These are phyloP conservation scores for Zosterops pallidus DNA, from an alignment of 2,113 vertebrate genomes.

Conservation along the genomic window DNA sequence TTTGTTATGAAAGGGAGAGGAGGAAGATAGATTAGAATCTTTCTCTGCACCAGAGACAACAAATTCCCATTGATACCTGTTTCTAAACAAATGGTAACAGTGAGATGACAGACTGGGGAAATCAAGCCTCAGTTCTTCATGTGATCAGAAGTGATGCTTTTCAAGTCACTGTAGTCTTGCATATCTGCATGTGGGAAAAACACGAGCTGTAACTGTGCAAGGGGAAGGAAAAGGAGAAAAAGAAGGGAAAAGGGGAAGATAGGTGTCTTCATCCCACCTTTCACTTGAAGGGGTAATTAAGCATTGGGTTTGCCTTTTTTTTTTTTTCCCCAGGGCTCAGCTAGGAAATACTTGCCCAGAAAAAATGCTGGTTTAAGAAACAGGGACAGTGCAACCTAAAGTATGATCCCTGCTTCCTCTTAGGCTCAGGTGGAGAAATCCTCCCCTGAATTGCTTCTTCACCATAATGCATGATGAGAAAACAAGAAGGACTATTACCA, in stretches of 20 bases:
- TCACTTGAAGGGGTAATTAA: not conserved
- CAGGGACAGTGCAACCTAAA: not conserved
- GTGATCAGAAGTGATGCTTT: not conserved
- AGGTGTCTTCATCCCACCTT: not conserved
- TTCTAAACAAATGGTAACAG: conserved; percentile 32
- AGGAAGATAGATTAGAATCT: not conserved
- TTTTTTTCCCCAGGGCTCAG: not conserved
- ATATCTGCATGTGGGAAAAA: not conserved
- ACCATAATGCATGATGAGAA: not conserved
- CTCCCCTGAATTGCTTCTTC: not conserved
- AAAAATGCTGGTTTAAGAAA: not conserved
- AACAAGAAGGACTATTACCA: not conserved
- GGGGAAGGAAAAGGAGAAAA: not conserved
- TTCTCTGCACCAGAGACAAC: not conserved
- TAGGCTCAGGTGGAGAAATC: not conserved
- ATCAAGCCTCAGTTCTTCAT: not conserved
- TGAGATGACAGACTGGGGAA: conserved; percentile 18
- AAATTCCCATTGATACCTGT: conserved; percentile 2
- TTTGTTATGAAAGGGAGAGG: not conserved
- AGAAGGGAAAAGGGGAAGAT: not conserved
- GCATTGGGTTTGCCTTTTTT: not conserved
- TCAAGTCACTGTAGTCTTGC: not conserved
- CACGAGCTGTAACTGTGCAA: not conserved
- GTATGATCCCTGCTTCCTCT: not conserved
- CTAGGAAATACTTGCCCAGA: not conserved